Evolutionary conservation across 2,113 vertebrate genomes (phyloP).

Genomic region (Tychaedon coryphoeus): DNA sequence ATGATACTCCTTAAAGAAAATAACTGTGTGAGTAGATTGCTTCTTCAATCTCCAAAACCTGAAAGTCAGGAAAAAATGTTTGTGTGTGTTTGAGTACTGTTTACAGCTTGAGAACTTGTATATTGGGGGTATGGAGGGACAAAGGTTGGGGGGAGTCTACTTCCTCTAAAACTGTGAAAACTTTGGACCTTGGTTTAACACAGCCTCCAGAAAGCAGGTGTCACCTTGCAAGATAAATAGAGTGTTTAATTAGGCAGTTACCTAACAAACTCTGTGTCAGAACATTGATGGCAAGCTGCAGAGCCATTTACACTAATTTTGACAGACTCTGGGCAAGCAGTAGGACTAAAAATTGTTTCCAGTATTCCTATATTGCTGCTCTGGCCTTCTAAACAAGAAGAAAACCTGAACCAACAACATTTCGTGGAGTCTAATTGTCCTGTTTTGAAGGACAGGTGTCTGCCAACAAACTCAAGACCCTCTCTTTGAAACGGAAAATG

Average conservation of each 20-base stretch:
- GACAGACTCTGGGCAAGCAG: background rate
- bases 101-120: background rate
- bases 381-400: background rate
- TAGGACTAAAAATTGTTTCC: background rate
- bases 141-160: background rate
- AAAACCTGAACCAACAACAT: background rate
- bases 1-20: background rate
- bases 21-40: background rate
- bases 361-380: background rate
- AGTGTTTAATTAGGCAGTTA: background rate
- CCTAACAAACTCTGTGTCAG: background rate
- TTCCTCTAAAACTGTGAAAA: background rate
- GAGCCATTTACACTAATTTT: background rate
- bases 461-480: no score
- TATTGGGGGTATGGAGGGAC: background rate
- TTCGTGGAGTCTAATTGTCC: background rate
- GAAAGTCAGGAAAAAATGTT: background rate
- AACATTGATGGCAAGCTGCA: background rate
- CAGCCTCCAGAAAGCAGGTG: background rate
- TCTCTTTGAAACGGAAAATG: no score
- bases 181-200: background rate
- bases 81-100: background rate
- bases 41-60: background rate
- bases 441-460: no score
- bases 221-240: background rate